Evolutionary conservation across 2,113 vertebrate species (phyloP), one percentile per base, ranked within the genome.

Genomic region (Calidris pugnax): DNA sequence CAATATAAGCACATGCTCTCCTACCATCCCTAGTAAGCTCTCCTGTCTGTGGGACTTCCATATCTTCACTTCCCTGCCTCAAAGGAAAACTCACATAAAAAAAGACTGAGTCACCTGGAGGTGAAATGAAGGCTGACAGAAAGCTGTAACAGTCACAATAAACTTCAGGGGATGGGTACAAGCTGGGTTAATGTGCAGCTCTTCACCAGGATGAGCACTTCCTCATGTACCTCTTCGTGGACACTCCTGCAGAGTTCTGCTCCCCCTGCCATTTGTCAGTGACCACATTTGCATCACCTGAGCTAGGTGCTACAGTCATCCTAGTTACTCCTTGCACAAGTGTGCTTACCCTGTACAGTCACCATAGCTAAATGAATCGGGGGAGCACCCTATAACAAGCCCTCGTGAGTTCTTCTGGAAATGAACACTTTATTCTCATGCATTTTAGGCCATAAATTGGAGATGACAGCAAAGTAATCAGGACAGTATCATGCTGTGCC

Each of bases 381-480:
- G 43, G 39, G 8, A 79, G 22, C 41, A 85, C 26, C 85, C 85
- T 77, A 20, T 33, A 75, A 47, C 55, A 93, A 47, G 45, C 16
- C 26, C 57, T 76, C 3, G 1, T 17, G 33, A 64, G 43, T 51
- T 75, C 37, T 59, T 80, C 64, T 81, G 66, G 12, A 43, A 30
- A 81, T 12, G 10, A 91, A 71, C 77, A 90, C 37, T 89, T 91
- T 33, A 90, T 82, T 76, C 67, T 53, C 66, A 57, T 32, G 19
- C 64, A 85, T 87, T 93, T 89, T 71, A 67, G 85, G 27, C 68
- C 77, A 87, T 67, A 93, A 89, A 95, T 74, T 87, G 37, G 50
- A 95, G 80, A 75, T 87, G 84, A 85, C 77, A 97, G 89, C 53
- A 71, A 85, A 93, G 88, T 72, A 87, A 94, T 96, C 90, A 93